These are phyloP conservation scores for Neogobius melanostomus DNA, from an alignment of 2,113 vertebrate genomes.

Conservation along the genomic window DNA sequence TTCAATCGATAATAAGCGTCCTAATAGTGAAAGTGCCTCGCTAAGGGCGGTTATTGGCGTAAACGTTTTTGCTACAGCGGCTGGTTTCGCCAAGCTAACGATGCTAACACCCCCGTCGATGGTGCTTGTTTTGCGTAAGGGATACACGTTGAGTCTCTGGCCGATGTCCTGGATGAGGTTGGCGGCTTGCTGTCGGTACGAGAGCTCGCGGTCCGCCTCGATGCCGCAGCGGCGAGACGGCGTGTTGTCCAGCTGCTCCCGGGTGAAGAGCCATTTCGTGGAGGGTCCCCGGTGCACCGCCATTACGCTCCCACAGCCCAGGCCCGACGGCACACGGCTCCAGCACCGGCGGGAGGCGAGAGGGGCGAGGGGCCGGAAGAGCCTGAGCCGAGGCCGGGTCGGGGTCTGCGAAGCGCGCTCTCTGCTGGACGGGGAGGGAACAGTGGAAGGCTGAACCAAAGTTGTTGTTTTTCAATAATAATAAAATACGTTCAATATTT, in stretches of 20 bases:
- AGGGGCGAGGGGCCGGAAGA: slow-evolving; percentile 56
- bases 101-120: slow-evolving; percentile 10
- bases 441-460: not conserved
- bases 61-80: not conserved
- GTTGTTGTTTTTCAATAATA: too few relatives aligned
- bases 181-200: slow-evolving; percentile 95
- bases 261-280: slow-evolving; percentile 95
- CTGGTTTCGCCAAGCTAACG: not conserved
- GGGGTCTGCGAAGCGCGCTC: slow-evolving; percentile 19
- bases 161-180: slow-evolving; percentile 97
- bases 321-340: slow-evolving; percentile 51
- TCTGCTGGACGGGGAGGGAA: not conserved
- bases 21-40: fast-evolving
- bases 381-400: not conserved
- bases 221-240: slow-evolving; percentile 92
- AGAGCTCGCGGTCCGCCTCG: slow-evolving; percentile 93
- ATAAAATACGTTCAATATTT: too few relatives aligned
- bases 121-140: slow-evolving; percentile 57
- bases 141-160: slow-evolving; percentile 99
- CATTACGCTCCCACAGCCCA: slow-evolving; percentile 73
- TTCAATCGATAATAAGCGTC: too few relatives aligned
- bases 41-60: not conserved
- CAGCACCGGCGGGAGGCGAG: slow-evolving; percentile 52
- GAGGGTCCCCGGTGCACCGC: slow-evolving; percentile 84
- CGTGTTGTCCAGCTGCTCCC: slow-evolving; percentile 92